A percentile compares a stretch with the other conserved stretches of the same genome.
phyloP scores from a whole-genome alignment of 1,140 invertebrate species.

The Drosophila willistoni region DNA sequence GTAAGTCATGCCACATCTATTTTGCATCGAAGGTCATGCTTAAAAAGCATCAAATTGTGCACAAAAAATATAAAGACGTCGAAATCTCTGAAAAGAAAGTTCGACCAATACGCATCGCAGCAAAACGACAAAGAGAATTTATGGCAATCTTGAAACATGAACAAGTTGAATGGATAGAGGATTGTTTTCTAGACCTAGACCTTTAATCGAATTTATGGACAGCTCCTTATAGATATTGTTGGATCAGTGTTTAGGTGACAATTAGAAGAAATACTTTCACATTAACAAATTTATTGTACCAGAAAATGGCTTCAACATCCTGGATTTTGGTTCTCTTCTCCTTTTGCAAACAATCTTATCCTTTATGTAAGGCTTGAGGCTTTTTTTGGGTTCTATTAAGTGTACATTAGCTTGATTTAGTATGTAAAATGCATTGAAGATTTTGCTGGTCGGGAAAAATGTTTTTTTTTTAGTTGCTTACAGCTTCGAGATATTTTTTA shows the following conservation, averaged over 20 bases:
- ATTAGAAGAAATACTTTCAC: not conserved
- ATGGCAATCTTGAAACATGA: too few relatives aligned
- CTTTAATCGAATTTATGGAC: too few relatives aligned
- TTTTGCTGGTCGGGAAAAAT: slow-evolving; percentile 28
- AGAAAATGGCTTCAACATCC: not conserved
- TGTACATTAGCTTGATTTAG: slow-evolving; percentile 74
- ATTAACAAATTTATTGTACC: not conserved
- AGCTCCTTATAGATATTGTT: too few relatives aligned
- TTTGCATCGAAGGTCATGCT: too few relatives aligned
- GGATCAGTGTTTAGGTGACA: not conserved
- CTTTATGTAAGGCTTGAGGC: slow-evolving; percentile 31
- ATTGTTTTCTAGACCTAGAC: too few relatives aligned
- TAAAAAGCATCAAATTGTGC: too few relatives aligned
- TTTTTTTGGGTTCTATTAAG: slow-evolving; percentile 59
- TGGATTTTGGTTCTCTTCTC: slow-evolving; percentile 23
- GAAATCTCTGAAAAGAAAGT: too few relatives aligned
- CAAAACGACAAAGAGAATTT: too few relatives aligned
- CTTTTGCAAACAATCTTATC: slow-evolving; percentile 37
- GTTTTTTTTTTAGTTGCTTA: slow-evolving; percentile 51
- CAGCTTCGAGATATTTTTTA: slow-evolving; percentile 34
- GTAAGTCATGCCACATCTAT: too few relatives aligned
- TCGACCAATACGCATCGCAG: too few relatives aligned
- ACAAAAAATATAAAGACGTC: too few relatives aligned
- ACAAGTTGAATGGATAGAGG: too few relatives aligned
- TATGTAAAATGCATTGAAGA: slow-evolving; percentile 55